Evolutionary conservation across 1,140 invertebrate genomes (phyloP), one percentile per base, ranked within the genome.

Genomic region (Drosophila ironensis): DNA sequence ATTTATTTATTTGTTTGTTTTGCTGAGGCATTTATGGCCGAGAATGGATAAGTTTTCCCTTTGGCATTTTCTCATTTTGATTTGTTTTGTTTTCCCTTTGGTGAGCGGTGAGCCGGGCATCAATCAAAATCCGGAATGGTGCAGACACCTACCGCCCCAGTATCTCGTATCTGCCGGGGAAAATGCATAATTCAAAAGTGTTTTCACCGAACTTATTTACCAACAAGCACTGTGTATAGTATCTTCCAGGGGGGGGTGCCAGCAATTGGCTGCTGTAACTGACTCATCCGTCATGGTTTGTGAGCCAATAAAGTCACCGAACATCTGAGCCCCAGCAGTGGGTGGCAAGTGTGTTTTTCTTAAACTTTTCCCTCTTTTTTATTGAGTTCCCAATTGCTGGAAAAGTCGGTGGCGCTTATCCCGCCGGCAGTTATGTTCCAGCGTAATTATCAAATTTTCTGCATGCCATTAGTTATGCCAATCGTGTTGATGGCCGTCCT

Each of bases 1-100:
- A 64, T 41, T 80, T 80, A 68, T 77, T 67, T 67, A 70, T 60
- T 51, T 70, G 30, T 46, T 70, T 70, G 46, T 60, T 51, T 69
- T 59, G 19, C 42, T 40, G 2, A 6, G 20, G 22, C 48, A 56
- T 67, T 57, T 57, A 37, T 37, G 37, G 20, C 30, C 11, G 27
- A n/a, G 27, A 28, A 14, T 6, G 14, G 11, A 1, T 7, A 16
- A 46, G n/a, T 50, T 61, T 41, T 38, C 35, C 19, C 25, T 14
- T 51, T 64, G 51, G 28, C 47, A 68, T 61, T 61, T 57, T 48
- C 59, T 22, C 54, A 61, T 61, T 63, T 63, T 61, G 59, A 63
- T 63, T 63, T 63, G 56, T 48, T 63, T 63, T 61, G 59, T 61
- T 63, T 63, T 47, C 56, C n/a, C n/a, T 24, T 40, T 28, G 11